phyloP scores from a whole-genome alignment of 1,140 invertebrate genomes.

The Psilanteris sp. region DNA sequence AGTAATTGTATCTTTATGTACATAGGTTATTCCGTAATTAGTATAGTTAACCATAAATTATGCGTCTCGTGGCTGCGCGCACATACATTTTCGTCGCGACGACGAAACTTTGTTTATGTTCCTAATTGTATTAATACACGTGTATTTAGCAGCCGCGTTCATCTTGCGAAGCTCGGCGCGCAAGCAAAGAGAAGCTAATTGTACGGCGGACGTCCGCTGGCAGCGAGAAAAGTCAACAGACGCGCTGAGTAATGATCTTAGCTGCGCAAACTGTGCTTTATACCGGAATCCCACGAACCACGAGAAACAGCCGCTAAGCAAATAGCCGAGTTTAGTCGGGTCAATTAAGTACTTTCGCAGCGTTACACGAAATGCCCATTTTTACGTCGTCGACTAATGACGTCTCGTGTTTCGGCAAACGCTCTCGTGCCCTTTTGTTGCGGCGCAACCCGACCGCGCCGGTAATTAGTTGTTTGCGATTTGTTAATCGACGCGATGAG shows the following conservation, averaged over 20 bases:
- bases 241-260: slow-evolving; percentile 70
- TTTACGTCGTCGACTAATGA: slow-evolving; percentile 51
- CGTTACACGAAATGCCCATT: slow-evolving; percentile 58
- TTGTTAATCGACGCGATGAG: neutral
- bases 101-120: slow-evolving; percentile 68
- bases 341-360: slow-evolving; percentile 59
- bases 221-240: slow-evolving; percentile 70
- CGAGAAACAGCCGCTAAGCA: slow-evolving; percentile 60
- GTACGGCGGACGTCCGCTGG: slow-evolving; percentile 66
- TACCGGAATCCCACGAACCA: slow-evolving; percentile 61
- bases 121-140: slow-evolving; percentile 69
- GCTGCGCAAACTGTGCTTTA: slow-evolving; percentile 65
- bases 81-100: slow-evolving; percentile 62
- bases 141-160: slow-evolving; percentile 68
- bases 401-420: slow-evolving; percentile 26
- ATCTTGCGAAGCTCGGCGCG: slow-evolving; percentile 55
- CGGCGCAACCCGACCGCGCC: neutral
- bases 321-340: slow-evolving; percentile 57
- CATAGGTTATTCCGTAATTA: slow-evolving; percentile 64
- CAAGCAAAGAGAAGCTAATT: slow-evolving; percentile 69
- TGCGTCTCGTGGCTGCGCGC: slow-evolving; percentile 29
- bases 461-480: slow-evolving; percentile 23
- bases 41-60: slow-evolving; percentile 66
- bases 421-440: slow-evolving; percentile 20
- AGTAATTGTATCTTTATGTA: slow-evolving; percentile 60